These are phyloP conservation scores for Thecophora atra DNA, from an alignment of 2,888 invertebrate genomes.

Conservation along the genomic window DNA sequence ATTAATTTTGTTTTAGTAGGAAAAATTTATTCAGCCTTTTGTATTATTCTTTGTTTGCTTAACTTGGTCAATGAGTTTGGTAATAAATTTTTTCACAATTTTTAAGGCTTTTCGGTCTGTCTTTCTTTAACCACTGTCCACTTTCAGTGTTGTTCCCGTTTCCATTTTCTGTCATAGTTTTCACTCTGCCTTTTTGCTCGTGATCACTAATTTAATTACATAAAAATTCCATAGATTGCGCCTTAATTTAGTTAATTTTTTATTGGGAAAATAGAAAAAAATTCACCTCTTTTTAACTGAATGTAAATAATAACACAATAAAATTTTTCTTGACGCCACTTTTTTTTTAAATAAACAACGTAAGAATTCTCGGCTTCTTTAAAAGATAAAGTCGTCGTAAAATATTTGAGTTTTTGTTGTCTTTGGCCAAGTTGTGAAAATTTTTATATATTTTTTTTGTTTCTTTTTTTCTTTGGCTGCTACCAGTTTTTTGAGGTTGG, in stretches of 20 bases:
- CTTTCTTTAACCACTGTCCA: slow-evolving; percentile 17
- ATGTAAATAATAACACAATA: too few species aligned
- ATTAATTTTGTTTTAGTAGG: not conserved
- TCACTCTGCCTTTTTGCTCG: not conserved
- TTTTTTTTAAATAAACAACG: not conserved
- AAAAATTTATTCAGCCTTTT: not conserved
- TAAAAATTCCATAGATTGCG: slow-evolving; percentile 55
- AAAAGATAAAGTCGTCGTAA: too few species aligned
- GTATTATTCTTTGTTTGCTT: not conserved
- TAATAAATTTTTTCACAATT: slow-evolving; percentile 4
- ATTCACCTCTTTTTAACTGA: not conserved
- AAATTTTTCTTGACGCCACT: not conserved
- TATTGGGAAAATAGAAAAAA: not conserved
- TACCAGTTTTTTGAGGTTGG: too few species aligned
- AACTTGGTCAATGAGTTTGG: not conserved
- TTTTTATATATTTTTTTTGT: not conserved
- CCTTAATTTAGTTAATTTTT: slow-evolving; percentile 48
- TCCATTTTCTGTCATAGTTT: not conserved
- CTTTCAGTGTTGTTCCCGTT: not conserved
- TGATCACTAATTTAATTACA: slow-evolving; percentile 54
- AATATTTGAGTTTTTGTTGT: not conserved
- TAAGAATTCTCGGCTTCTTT: too few species aligned
- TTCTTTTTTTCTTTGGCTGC: too few species aligned
- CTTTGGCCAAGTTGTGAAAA: not conserved
- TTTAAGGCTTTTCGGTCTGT: too few species aligned